Evolutionary conservation across 2,797 vertebrate genomes (phyloP), one percentile per base, ranked within the genome.

Genomic region (Loris lydekkerianus): DNA sequence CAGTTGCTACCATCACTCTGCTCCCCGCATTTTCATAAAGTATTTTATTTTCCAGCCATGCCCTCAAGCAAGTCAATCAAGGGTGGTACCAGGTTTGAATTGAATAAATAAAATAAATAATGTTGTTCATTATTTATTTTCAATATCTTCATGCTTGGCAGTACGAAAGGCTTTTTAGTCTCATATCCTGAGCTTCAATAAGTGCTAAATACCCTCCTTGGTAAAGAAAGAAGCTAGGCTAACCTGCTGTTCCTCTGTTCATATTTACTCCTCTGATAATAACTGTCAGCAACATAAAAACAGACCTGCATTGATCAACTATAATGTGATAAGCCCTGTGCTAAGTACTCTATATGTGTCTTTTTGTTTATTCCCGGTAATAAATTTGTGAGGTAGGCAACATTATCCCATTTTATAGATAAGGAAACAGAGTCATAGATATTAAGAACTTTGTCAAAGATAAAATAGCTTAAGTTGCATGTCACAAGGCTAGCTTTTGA

Each of bases 81-180:
- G 72, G 93, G 40, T 49, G 58, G 43, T 46, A 83, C 37, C 37
- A 83, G 15, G 43, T 88, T 91, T 92, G 75, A 93, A 94, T 89
- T 65, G 73, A 93, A 93, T 90, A 89, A 89, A 94, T 96, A 87
- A 95, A 94, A 84, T 93, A 95, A 84, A 90, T 73, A 85, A 83
- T 21, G 7, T 58, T 80, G 27, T 78, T 25, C 61, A 67, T 14
- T 58, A 65, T 93, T 34, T 34, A 34, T 34, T 34, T 34, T 34
- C 34, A 23, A 78, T 89, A 93, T 34, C 76, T 96, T 93, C 81
- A 91, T 89, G 43, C n/a, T 20, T 95, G 20, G 40, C 46, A 43
- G 17, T 29, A 53, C 18, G 7, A 88, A 89, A 85, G 53, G 0
- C 9, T 88, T 34, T 84, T 56, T 82, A 21, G 77, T 29, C 49